Evolutionary conservation across 2,113 vertebrate genomes (phyloP).

Genomic region (Sclerurus mexicanus): DNA sequence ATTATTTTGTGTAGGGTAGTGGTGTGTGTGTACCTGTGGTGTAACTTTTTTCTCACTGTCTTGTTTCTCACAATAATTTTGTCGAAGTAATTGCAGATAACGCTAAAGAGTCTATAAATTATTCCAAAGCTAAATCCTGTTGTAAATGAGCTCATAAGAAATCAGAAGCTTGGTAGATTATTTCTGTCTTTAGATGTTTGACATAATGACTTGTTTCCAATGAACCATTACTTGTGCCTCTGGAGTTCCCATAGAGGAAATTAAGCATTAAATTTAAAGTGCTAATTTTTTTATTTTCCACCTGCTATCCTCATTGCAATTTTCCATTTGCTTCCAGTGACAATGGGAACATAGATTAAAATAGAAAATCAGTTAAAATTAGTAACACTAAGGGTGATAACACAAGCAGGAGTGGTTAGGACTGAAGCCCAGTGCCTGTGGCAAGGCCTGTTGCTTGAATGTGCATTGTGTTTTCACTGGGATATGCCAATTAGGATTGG

Average conservation of each 20-base stretch:
- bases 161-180: constrained; percentile 29
- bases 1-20: constrained; percentile 30
- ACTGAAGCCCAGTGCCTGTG: background rate
- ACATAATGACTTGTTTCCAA: constrained; percentile 58
- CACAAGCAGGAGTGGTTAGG: background rate
- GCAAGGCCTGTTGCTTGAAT: background rate
- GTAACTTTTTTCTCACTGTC: background rate
- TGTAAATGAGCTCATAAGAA: constrained; percentile 60
- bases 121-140: constrained; percentile 56
- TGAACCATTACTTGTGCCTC: background rate
- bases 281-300: background rate
- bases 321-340: background rate
- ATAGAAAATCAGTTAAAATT: background rate
- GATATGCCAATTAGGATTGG: background rate
- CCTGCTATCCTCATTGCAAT: background rate
- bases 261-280: constrained; percentile 19
- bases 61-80: constrained; percentile 20
- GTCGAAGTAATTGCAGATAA: constrained; percentile 66
- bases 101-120: constrained; percentile 54
- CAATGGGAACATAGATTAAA: background rate
- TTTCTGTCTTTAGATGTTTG: constrained; percentile 58
- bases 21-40: background rate
- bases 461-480: background rate
- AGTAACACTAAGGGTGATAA: background rate
- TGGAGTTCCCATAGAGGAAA: constrained; percentile 34